Base-by-base conservation (phyloP, 2,888 invertebrate species). In the Mesorhabditis belari region DNA sequence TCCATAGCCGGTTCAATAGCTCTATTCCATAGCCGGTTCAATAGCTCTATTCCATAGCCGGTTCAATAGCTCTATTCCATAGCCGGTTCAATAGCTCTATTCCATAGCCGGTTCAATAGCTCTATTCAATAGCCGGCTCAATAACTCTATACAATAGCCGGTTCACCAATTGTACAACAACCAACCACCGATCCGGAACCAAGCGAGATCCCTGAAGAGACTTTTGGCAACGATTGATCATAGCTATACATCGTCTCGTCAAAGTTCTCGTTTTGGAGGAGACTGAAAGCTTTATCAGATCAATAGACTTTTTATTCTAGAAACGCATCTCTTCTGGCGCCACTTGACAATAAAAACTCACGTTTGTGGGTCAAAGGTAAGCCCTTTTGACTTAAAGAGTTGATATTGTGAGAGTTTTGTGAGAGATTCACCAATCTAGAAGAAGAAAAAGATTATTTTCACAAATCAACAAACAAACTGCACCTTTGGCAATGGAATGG, bases 301-400 rank as follows among this genome's bases (percentile, higher is more conserved):
- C n/a, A n/a, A n/a, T n/a, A n/a, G n/a, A n/a, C n/a, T n/a, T n/a
- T n/a, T n/a, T n/a, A n/a, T n/a, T 54, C 57, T 1, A 60, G 21
- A 1, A 53, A 21, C 44, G n/a, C n/a, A 17, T n/a, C 55, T 2
- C 12, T 21, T 23, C 6, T 55, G n/a, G n/a, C n/a, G 23, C n/a
- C 4, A 3, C 24, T 49, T 58, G 21, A 35, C 27, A 17, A 5
- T n/a, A 49, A 17, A 55, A 61, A 65, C 74, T 62, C 49, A 77
- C 72, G 60, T 60, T 54, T 75, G 75, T 5, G 77, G 77, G 58
- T 77, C 77, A 58, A 77, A 77, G 5, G 76, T 74, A 27, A 77
- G 61, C 49, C 74, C 76, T 44, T 73, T 63, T 21, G 62, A 55
- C 27, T 65, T 58, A 62, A 77, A 77, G 24, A 72, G 54, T 17